Conservation (phyloP, 2,888 invertebrate species). For the Cataglyphis cursor region DNA sequence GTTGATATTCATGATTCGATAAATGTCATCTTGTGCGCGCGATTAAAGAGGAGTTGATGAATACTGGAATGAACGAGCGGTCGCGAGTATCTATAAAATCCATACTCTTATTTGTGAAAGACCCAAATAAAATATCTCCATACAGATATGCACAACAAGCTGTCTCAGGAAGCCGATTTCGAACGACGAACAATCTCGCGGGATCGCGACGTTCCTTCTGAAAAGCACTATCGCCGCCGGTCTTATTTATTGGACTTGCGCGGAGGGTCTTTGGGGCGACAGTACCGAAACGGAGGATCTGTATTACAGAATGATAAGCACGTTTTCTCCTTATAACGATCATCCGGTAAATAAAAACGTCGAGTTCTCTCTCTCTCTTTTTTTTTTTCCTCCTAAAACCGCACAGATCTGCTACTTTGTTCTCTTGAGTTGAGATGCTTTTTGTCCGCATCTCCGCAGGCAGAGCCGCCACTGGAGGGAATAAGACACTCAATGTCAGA, state of each 20-base stretch:
- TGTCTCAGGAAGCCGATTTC: slow-evolving; percentile 74
- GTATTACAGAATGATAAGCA: slow-evolving; percentile 78
- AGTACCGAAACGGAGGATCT: slow-evolving; percentile 84
- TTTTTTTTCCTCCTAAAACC: neutral
- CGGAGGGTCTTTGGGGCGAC: slow-evolving; percentile 87
- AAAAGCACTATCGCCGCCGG: slow-evolving; percentile 85
- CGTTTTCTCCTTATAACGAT: slow-evolving; percentile 62
- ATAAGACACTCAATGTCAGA: slow-evolving; percentile 71
- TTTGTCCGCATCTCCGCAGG: slow-evolving; percentile 62
- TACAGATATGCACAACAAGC: slow-evolving; percentile 80
- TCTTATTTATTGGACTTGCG: slow-evolving; percentile 85
- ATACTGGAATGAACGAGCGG: neutral
- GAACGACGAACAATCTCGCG: slow-evolving; percentile 48
- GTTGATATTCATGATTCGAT: neutral
- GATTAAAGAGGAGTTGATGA: neutral
- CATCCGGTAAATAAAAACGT: slow-evolving; percentile 26
- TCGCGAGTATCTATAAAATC: neutral
- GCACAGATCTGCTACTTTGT: neutral
- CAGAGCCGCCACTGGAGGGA: slow-evolving; percentile 71
- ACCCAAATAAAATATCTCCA: neutral
- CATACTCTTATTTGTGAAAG: neutral
- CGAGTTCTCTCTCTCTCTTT: neutral
- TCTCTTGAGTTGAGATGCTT: neutral
- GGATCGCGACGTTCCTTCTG: slow-evolving; percentile 77
- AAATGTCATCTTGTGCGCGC: neutral